These are phyloP conservation scores for Zaprionus davidi DNA, from an alignment of 1,140 invertebrate genomes.

Conservation along the genomic window DNA sequence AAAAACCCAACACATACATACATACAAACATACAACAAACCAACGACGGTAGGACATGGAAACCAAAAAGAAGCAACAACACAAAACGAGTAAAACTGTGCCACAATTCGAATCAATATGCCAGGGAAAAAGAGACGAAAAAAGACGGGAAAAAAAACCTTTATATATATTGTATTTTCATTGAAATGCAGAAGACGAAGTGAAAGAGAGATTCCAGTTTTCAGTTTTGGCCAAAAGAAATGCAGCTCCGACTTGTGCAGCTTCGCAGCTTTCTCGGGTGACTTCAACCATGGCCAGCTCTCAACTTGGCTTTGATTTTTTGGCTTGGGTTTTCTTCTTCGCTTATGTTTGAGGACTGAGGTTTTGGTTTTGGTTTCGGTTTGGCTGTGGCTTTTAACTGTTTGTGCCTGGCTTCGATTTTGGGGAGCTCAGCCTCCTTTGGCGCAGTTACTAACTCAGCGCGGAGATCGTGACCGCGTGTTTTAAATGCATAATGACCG, in stretches of 20 bases:
- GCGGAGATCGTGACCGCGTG: conserved; percentile 83
- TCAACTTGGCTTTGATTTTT: conserved; percentile 63
- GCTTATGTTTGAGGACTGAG: neutral
- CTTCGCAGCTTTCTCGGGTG: conserved; percentile 43
- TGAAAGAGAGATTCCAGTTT: conserved; percentile 77
- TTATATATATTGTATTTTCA: conserved; percentile 63
- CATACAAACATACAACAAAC: neutral
- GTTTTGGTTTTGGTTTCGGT: conserved; percentile 21
- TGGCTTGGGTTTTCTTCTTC: conserved; percentile 9
- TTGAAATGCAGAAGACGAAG: conserved; percentile 70
- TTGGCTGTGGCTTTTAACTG: conserved; percentile 20
- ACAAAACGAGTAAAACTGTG: conserved; percentile 31
- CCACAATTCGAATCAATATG: conserved; percentile 58
- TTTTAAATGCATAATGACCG: conserved; percentile 84
- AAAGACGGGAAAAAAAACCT: neutral
- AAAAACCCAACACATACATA: conserved; percentile 19
- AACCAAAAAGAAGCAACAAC: conserved; percentile 1
- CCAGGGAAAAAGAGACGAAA: conserved; percentile 36
- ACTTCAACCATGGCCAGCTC: conserved; percentile 32
- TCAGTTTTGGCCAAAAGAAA: conserved; percentile 55
- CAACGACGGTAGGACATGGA: conserved; percentile 21
- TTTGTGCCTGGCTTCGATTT: conserved; percentile 59
- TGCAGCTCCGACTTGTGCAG: conserved; percentile 23
- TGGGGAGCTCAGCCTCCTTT: conserved; percentile 43
- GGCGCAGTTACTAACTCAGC: conserved; percentile 80